phyloP scores from a whole-genome alignment of 35 echinoderm and acorn worm genomes.

The Heliocidaris tuberculata region DNA sequence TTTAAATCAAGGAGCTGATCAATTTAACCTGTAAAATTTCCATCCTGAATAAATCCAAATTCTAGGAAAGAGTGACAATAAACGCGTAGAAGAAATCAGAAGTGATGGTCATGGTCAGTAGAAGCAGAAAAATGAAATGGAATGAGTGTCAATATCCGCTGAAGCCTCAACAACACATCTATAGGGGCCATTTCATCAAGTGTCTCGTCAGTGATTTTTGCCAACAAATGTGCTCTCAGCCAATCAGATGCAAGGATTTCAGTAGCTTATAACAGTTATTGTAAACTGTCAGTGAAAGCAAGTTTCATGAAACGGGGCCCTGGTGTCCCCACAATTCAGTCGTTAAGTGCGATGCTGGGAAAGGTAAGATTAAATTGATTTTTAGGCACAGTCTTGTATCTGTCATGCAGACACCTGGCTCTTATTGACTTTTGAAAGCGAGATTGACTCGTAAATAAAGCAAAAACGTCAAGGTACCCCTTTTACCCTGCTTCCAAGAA shows the following conservation, averaged over 20 bases:
- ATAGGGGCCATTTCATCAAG: too few species aligned
- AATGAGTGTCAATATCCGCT: background rate
- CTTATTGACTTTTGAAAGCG: background rate
- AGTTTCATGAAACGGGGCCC: too few species aligned
- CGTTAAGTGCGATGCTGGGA: background rate
- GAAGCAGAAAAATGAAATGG: background rate
- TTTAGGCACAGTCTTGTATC: background rate
- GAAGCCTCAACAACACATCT: background rate
- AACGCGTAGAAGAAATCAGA: too few species aligned
- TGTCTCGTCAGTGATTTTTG: too few species aligned
- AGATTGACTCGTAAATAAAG: background rate
- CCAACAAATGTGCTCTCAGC: too few species aligned
- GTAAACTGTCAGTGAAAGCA: too few species aligned
- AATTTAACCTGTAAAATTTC: too few species aligned
- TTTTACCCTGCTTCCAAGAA: background rate
- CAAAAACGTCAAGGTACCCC: background rate
- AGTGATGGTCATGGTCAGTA: background rate
- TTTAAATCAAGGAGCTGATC: too few species aligned
- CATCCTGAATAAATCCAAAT: too few species aligned
- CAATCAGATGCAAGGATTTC: too few species aligned
- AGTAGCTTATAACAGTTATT: too few species aligned
- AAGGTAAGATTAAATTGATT: slow-evolving; percentile 12
- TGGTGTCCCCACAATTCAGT: background rate
- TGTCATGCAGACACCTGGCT: background rate
- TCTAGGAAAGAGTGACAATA: too few species aligned